A percentile compares a stretch with the other conserved stretches of the same genome.
Evolutionary conservation across 2,888 invertebrate species (phyloP).

Genomic region (Sarcophaga variegata): DNA sequence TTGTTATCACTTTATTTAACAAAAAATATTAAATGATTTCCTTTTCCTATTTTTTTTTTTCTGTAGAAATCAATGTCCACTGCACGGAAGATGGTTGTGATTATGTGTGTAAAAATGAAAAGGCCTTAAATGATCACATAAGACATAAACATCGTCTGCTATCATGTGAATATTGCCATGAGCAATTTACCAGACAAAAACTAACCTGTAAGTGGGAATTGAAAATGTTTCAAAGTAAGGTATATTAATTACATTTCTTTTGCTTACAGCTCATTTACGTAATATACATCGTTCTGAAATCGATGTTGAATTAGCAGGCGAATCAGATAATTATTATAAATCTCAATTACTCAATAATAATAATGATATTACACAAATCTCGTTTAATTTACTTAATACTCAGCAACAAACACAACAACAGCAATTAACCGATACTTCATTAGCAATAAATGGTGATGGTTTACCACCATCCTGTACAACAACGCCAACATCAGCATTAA

Average conservation of each 20-base stretch:
- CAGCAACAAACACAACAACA: conserved; percentile 13
- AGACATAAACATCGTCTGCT: conserved; percentile 70
- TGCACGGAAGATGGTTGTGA: conserved; percentile 69
- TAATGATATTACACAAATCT: conserved; percentile 68
- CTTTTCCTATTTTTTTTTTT: not conserved
- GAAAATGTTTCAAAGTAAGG: not conserved
- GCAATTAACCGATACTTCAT: conserved; percentile 17
- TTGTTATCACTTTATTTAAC: not conserved
- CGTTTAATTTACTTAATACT: conserved; percentile 68
- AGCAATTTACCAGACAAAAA: conserved; percentile 68
- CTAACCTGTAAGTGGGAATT: conserved; percentile 60
- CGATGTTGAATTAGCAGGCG: conserved; percentile 50
- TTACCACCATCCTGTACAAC: not conserved
- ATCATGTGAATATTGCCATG: conserved; percentile 71
- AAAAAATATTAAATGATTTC: not conserved
- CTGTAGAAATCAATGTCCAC: conserved; percentile 61
- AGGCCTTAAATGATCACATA: conserved; percentile 70
- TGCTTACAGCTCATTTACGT: conserved; percentile 70
- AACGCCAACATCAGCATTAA: not conserved
- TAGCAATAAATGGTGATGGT: not conserved
- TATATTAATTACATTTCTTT: not conserved
- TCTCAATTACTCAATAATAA: conserved; percentile 68
- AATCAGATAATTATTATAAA: conserved; percentile 66
- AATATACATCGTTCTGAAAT: conserved; percentile 69
- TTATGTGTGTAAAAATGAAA: conserved; percentile 68